Evolutionary conservation across 2,113 vertebrate species (phyloP).

Genomic region (Phalacrocorax carbo): DNA sequence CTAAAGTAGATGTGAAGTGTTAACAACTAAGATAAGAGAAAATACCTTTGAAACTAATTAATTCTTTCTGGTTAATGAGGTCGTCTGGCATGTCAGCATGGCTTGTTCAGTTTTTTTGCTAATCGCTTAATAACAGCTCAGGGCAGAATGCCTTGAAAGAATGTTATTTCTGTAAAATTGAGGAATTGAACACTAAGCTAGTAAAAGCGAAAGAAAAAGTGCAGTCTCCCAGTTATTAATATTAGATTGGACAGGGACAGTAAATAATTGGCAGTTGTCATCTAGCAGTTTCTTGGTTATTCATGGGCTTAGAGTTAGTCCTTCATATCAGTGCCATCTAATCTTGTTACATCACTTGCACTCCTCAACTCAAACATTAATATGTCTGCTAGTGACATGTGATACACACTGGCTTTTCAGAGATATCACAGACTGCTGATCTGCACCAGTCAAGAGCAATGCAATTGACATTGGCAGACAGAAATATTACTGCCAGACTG

Average conservation of each 20-base stretch:
- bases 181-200: not conserved
- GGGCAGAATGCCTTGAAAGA: slow-evolving; percentile 36
- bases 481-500: slow-evolving; percentile 63
- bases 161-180: not conserved
- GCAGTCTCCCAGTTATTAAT: slow-evolving; percentile 53
- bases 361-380: slow-evolving; percentile 57
- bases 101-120: not conserved
- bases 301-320: slow-evolving; percentile 50
- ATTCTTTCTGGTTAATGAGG: not conserved
- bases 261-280: slow-evolving; percentile 75
- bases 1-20: not conserved
- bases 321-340: slow-evolving; percentile 67
- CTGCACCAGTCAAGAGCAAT: slow-evolving; percentile 60
- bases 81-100: not conserved
- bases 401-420: slow-evolving; percentile 53
- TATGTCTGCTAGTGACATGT: slow-evolving; percentile 59
- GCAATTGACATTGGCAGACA: slow-evolving; percentile 59
- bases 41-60: not conserved
- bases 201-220: not conserved
- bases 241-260: slow-evolving; percentile 47
- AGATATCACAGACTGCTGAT: slow-evolving; percentile 64
- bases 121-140: slow-evolving; percentile 35
- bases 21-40: not conserved
- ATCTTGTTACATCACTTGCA: slow-evolving; percentile 67
- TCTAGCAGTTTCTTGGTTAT: slow-evolving; percentile 61